phyloP scores from a whole-genome alignment of 1,140 invertebrate genomes.

The Panonychus citri region DNA sequence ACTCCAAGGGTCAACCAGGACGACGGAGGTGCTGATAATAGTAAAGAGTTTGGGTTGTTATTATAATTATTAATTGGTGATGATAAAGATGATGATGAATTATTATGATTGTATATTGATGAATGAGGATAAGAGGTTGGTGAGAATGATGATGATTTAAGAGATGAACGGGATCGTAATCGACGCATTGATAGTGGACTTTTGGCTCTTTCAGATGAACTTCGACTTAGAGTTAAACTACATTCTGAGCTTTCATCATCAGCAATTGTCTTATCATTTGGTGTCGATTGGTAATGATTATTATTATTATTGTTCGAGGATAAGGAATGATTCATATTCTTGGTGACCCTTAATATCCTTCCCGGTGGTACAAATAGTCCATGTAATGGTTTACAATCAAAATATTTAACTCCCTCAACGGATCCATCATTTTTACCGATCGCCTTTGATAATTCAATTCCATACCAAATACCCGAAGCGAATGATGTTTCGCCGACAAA shows the following conservation, averaged over 20 bases:
- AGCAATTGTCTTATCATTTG: not conserved
- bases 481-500: constrained; percentile 69
- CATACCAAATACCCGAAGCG: constrained; percentile 73
- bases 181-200: not conserved
- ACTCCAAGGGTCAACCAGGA: not conserved
- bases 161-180: not conserved
- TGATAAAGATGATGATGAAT: not conserved
- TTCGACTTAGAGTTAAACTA: not conserved
- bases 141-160: not conserved
- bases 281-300: no score
- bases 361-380: constrained; percentile 67
- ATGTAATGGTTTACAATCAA: constrained; percentile 64
- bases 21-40: no score
- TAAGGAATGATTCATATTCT: no score
- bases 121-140: not conserved
- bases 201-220: not conserved
- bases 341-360: no score
- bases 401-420: constrained; percentile 69
- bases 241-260: not conserved
- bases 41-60: no score
- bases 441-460: constrained; percentile 76
- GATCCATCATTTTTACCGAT: constrained; percentile 80
- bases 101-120: no score
- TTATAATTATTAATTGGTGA: not conserved
- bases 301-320: no score